Evolutionary conservation across 2,888 invertebrate genomes (phyloP), one percentile per base, ranked within the genome.

Genomic region (Pristionchus fissidentatus): DNA sequence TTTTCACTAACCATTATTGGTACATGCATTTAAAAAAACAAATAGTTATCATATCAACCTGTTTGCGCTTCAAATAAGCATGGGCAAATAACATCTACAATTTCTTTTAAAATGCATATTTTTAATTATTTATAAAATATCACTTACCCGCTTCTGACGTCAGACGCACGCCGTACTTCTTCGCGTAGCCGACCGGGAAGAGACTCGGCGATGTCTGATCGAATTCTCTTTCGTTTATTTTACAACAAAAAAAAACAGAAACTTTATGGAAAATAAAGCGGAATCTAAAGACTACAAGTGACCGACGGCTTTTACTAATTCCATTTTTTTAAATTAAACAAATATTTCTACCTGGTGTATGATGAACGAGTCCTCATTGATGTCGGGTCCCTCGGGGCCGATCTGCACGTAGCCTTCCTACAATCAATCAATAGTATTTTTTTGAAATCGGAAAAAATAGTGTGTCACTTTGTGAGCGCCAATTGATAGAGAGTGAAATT

Each of bases 331-430:
- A 2, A 62, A 62, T 19, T 15, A 26, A 62, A n/a, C n/a, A 62
- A 35, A 7, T 35, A 8, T 35, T 66, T 19, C 32, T 15, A 29
- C 38, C 57, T 79, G 79, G 35, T 83, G 83, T 10, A 83, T 43
- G 22, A 26, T 19, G 55, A 83, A 73, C n/a, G 52, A 32, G 22
- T 83, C 83, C 2, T 52, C 70, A n/a, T 29, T 4, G 13, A 83
- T 83, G 13, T 83, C 83, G 35, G 35, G 7, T 38, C 83, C 83
- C 41, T 83, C 83, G 2, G 83, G 83, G 22, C 83, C 83, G n/a
- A 83, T 19, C 26, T 73, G 83, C 52, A 83, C 55, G n/a, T 73
- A 83, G 7, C 83, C 83, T n/a, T 83, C 52, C 83, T 83, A n/a
- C 29, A 73, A 70, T 15, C 35, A 43, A 10, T 19, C n/a, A n/a